Conservation (phyloP, 2,797 vertebrate species). For the Cyprinodon diabolis region DNA sequence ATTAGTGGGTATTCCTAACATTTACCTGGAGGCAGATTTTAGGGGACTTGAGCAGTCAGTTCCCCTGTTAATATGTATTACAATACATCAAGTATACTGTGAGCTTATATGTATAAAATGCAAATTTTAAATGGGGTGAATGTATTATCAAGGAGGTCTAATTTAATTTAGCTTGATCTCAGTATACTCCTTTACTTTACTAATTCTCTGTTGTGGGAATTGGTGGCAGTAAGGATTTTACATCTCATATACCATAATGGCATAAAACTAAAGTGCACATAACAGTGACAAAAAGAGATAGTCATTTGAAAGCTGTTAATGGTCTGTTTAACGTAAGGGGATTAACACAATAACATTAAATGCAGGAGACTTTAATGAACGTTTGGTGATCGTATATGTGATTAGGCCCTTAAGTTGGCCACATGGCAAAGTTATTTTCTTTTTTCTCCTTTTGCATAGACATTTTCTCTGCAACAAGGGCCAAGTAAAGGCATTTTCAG, state of each 20-base stretch:
- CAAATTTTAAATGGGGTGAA: conserved; percentile 14
- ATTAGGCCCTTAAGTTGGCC: conserved; percentile 49
- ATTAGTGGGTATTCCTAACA: not conserved
- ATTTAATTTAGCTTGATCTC: conserved; percentile 17
- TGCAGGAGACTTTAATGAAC: conserved; percentile 42
- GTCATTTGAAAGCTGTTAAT: conserved; percentile 44
- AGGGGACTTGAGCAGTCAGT: not conserved
- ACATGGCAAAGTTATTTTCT: conserved; percentile 23
- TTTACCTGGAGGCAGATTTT: not conserved
- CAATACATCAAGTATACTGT: not conserved
- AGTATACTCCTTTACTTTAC: conserved; percentile 8
- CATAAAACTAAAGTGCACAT: conserved; percentile 27
- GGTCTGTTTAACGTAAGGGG: conserved; percentile 44
- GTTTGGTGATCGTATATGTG: conserved; percentile 48
- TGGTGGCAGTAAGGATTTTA: conserved; percentile 21
- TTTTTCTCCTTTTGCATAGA: conserved; percentile 9
- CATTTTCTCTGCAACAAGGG: conserved; percentile 44
- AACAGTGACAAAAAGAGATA: conserved; percentile 32
- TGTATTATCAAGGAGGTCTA: not conserved
- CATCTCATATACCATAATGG: conserved; percentile 25
- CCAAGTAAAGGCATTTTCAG: conserved; percentile 57
- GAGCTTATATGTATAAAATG: not conserved
- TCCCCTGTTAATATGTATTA: not conserved
- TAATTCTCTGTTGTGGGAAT: conserved; percentile 7
- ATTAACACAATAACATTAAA: conserved; percentile 57